Percentiles rank a stretch among this genome's conserved stretches.
Conservation (phyloP, 2,797 vertebrate species). For the Tapirus indicus region DNA sequence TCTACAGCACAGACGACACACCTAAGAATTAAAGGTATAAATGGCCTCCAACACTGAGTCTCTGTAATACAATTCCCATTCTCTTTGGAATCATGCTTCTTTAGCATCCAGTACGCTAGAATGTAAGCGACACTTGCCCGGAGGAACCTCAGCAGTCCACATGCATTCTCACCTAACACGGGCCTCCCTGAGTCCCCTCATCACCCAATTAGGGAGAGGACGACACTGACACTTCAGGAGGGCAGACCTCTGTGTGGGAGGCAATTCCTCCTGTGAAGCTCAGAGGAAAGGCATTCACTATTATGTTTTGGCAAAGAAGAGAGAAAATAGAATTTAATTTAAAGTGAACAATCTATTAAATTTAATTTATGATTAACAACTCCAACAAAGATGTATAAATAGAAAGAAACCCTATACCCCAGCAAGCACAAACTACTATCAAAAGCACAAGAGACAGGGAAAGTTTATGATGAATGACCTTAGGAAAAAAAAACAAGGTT, state of each 20-base stretch:
- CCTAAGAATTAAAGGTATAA: not conserved
- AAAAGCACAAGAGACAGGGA: not conserved
- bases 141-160: too few relatives aligned
- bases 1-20: not conserved
- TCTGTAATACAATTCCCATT: not conserved
- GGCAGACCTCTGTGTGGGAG: not conserved
- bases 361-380: constrained; percentile 2
- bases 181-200: not conserved
- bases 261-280: not conserved
- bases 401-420: not conserved
- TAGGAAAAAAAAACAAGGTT: not conserved
- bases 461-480: constrained; percentile 47
- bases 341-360: constrained; percentile 47
- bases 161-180: not conserved
- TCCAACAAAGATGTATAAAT: constrained; percentile 19
- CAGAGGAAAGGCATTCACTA: not conserved
- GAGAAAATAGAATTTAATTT: constrained; percentile 40
- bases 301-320: constrained; percentile 1
- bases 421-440: not conserved
- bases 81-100: not conserved
- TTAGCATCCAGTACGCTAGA: not conserved
- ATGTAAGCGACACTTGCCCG: not conserved
- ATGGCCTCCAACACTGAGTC: not conserved
- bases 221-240: not conserved
- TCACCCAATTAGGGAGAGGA: not conserved